Percentiles rank a stretch among this genome's conserved stretches.
phyloP scores from a whole-genome alignment of 2,797 vertebrate species.

The Periophthalmus magnuspinnatus region DNA sequence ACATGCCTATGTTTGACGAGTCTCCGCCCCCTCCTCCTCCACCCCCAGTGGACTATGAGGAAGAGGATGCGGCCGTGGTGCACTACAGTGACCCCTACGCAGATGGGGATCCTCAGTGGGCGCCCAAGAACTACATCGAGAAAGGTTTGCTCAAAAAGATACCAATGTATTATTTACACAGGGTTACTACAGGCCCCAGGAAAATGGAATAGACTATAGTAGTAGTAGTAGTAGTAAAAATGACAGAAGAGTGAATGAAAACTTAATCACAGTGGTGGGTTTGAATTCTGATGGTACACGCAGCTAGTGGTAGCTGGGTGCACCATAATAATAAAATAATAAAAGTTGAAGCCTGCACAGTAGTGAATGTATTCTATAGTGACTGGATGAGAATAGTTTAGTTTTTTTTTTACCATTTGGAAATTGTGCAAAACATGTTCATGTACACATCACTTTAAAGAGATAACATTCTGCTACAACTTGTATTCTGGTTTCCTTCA shows the following conservation, averaged over 20 bases:
- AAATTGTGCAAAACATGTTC: too few species aligned
- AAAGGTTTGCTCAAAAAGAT: constrained; percentile 81
- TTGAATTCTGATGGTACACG: neutral
- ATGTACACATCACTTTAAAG: too few species aligned
- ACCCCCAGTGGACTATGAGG: constrained; percentile 96
- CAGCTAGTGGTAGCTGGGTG: too few species aligned
- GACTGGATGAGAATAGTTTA: neutral
- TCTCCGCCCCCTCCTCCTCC: constrained; percentile 92
- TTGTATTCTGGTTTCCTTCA: too few species aligned
- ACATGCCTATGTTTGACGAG: constrained; percentile 93
- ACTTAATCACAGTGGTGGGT: neutral
- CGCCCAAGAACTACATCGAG: constrained; percentile 93
- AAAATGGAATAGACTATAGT: neutral
- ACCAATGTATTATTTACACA: neutral
- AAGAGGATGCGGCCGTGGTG: constrained; percentile 93
- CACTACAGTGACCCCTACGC: constrained; percentile 96
- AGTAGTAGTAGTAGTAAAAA: too few species aligned
- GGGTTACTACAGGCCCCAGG: neutral
- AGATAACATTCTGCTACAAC: too few species aligned
- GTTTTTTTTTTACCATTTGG: too few species aligned
- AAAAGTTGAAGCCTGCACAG: neutral
- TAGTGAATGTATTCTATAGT: neutral
- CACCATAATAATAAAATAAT: too few species aligned
- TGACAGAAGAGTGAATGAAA: neutral
- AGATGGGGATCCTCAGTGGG: constrained; percentile 96